Conservation (phyloP, 2,888 invertebrate genomes). For the Subacronicta megacephala region DNA sequence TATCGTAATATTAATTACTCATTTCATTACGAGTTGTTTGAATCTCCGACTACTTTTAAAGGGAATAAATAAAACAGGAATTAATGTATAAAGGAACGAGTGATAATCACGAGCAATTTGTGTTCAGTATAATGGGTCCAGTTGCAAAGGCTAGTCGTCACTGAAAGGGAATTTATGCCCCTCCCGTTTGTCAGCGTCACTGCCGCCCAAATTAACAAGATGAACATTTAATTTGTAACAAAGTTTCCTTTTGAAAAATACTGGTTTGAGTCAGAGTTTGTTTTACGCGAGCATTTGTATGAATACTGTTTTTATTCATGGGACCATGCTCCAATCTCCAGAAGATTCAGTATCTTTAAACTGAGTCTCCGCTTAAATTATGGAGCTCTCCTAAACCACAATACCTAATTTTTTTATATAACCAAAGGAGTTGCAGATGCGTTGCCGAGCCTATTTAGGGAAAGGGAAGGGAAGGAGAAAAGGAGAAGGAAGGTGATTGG, state of each 20-base stretch:
- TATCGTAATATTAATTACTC: no score
- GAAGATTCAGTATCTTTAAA: no score
- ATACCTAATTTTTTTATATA: no score
- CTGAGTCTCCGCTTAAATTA: no score
- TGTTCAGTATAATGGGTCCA: constrained; percentile 21
- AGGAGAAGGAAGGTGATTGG: no score
- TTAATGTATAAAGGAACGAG: constrained; percentile 9
- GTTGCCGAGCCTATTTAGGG: no score
- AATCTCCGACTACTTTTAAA: not conserved
- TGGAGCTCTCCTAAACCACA: no score
- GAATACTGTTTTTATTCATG: not conserved
- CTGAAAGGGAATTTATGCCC: constrained; percentile 30
- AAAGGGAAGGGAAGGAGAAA: no score
- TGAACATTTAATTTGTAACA: constrained; percentile 46
- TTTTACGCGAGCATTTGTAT: constrained; percentile 2
- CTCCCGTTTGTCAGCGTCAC: constrained; percentile 40
- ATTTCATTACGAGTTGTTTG: not conserved
- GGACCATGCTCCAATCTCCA: no score
- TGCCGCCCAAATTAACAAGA: constrained; percentile 32
- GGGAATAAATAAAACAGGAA: not conserved
- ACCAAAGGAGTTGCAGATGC: no score
- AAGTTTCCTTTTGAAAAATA: constrained; percentile 40
- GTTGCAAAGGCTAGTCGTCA: constrained; percentile 5
- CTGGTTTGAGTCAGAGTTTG: not conserved
- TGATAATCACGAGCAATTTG: constrained; percentile 28